Percentiles rank a stretch among this genome's conserved stretches.
These are phyloP conservation scores for Microtus oregoni DNA, from an alignment of 2,113 vertebrate genomes.

Conservation along the genomic window DNA sequence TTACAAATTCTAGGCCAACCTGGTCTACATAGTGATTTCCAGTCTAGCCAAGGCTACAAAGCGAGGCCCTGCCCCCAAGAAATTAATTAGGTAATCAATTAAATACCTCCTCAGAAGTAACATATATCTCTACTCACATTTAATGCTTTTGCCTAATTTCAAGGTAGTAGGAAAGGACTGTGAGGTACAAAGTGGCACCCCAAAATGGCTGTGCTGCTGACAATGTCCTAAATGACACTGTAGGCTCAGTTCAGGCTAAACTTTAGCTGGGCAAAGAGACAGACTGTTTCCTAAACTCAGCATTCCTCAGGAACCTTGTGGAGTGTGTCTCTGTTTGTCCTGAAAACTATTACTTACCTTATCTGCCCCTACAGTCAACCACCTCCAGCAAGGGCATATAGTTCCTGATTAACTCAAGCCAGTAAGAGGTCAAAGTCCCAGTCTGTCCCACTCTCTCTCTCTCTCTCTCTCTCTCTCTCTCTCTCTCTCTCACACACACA, in stretches of 20 bases:
- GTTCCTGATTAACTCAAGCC: background rate
- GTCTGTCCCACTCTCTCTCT: too few species aligned
- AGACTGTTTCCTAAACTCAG: background rate
- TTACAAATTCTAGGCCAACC: background rate
- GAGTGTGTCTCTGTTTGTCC: background rate
- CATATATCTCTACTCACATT: background rate
- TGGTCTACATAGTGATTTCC: background rate
- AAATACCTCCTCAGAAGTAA: slow-evolving; percentile 14
- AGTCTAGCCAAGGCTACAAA: background rate
- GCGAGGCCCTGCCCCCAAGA: background rate
- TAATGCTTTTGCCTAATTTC: background rate
- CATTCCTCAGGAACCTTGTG: background rate
- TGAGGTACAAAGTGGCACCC: background rate
- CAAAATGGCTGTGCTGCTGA: background rate
- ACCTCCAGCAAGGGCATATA: background rate
- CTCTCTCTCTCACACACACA: too few species aligned
- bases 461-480: too few species aligned
- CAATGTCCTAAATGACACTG: background rate
- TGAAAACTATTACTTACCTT: background rate
- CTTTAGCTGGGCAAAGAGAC: background rate
- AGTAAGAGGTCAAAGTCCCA: background rate
- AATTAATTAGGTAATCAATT: background rate
- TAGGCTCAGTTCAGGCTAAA: background rate
- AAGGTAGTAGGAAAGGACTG: background rate
- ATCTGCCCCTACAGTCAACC: background rate